Percentiles rank a stretch among this genome's conserved stretches.
Conservation (phyloP, 2,888 invertebrate genomes). For the Liodrosophila aerea region DNA sequence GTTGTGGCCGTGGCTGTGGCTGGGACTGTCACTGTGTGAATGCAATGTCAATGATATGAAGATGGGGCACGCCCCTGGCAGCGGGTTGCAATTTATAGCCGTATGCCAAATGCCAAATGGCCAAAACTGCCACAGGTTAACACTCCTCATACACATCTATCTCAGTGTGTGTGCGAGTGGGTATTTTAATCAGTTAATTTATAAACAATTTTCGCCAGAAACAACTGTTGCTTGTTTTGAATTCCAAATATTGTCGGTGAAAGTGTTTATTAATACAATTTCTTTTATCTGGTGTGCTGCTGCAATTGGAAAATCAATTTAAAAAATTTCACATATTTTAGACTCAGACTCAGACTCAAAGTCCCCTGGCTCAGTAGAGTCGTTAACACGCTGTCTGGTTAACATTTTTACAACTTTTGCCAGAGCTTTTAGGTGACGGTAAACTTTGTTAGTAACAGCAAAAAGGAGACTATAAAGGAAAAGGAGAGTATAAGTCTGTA, state of each 20-base stretch:
- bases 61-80: constrained; percentile 50
- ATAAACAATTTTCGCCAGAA: constrained; percentile 47
- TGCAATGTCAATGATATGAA: constrained; percentile 48
- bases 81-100: constrained; percentile 62
- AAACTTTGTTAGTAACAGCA: constrained; percentile 29
- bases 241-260: constrained; percentile 72
- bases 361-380: neutral
- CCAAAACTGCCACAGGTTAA: constrained; percentile 40
- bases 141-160: constrained; percentile 4
- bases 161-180: constrained; percentile 5
- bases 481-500: constrained; percentile 8
- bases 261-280: constrained; percentile 77
- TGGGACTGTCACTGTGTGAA: constrained; percentile 9
- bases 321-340: constrained; percentile 25
- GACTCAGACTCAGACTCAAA: neutral
- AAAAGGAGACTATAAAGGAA: constrained; percentile 15
- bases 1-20: constrained; percentile 10
- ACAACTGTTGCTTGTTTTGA: constrained; percentile 35
- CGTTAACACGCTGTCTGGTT: constrained; percentile 10
- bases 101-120: constrained; percentile 60
- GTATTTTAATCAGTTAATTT: constrained; percentile 24
- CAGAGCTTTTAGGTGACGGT: constrained; percentile 14
- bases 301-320: constrained; percentile 45
- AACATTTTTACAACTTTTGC: constrained; percentile 14
- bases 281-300: constrained; percentile 44